These are phyloP conservation scores for Dolichotis patagonum DNA, from an alignment of 2,113 vertebrate species.

Conservation along the genomic window DNA sequence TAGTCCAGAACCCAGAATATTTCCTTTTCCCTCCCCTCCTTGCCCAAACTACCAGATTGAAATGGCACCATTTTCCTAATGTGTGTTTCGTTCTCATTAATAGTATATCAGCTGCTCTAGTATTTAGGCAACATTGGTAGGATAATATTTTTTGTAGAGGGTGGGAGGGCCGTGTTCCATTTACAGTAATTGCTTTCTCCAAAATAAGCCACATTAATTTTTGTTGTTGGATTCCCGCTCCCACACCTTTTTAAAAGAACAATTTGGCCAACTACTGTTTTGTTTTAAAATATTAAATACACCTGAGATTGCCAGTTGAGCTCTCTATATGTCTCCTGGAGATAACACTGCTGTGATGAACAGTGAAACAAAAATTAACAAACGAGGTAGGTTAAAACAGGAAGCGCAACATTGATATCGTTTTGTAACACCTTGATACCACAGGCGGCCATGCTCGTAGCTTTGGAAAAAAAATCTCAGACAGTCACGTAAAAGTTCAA, in stretches of 20 bases:
- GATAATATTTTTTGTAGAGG: neutral
- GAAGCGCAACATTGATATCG: slow-evolving; percentile 89
- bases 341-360: slow-evolving; percentile 87
- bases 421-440: slow-evolving; percentile 89
- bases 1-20: neutral
- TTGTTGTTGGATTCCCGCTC: neutral
- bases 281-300: slow-evolving; percentile 83
- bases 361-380: slow-evolving; percentile 85
- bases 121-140: slow-evolving; percentile 68
- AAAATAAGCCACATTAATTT: slow-evolving; percentile 52
- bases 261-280: slow-evolving; percentile 85
- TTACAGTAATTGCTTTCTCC: slow-evolving; percentile 53
- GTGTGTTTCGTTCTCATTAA: slow-evolving; percentile 79
- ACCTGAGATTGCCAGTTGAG: slow-evolving; percentile 87
- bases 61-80: slow-evolving; percentile 47
- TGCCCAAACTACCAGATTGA: slow-evolving; percentile 30
- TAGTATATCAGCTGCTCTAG: slow-evolving; percentile 76
- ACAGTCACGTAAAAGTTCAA: slow-evolving; percentile 85
- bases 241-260: slow-evolving; percentile 65
- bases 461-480: slow-evolving; percentile 87
- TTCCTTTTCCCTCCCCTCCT: neutral
- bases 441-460: slow-evolving; percentile 91
- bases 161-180: neutral
- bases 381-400: slow-evolving; percentile 95
- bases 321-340: slow-evolving; percentile 89